A percentile compares a stretch with the other conserved stretches of the same genome.
Conservation (phyloP, 2,113 vertebrate genomes). For the Calonectris borealis region DNA sequence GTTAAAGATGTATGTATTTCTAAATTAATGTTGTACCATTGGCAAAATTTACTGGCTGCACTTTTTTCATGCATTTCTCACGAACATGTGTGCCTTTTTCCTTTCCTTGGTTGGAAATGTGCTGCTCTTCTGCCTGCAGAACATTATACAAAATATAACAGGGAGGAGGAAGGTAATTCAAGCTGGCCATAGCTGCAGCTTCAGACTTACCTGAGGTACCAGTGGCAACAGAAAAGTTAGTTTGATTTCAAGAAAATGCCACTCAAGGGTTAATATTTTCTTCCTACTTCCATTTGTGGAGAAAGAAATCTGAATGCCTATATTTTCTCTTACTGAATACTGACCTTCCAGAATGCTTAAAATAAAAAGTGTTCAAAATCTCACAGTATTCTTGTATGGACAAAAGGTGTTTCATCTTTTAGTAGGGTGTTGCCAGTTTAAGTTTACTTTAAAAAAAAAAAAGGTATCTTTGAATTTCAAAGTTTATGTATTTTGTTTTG, state of each 20-base stretch:
- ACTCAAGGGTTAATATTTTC: neutral
- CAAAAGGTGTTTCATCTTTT: neutral
- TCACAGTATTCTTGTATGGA: neutral
- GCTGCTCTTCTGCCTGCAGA: neutral
- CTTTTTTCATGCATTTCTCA: neutral
- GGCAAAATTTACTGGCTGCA: neutral
- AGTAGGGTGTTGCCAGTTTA: neutral
- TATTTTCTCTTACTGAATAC: neutral
- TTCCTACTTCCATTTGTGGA: neutral
- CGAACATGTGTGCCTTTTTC: no score
- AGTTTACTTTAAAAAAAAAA: neutral
- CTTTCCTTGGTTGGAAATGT: neutral
- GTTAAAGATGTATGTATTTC: neutral
- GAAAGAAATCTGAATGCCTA: neutral
- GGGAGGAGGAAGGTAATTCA: neutral
- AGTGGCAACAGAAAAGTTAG: neutral
- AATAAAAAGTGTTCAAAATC: constrained; percentile 8
- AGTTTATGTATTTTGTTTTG: neutral
- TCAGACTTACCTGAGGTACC: neutral
- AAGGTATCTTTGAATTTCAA: neutral
- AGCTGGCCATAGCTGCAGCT: neutral
- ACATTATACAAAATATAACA: neutral
- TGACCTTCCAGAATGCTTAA: neutral
- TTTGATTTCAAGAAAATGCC: neutral
- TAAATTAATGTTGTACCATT: neutral